These are phyloP conservation scores for Troides helena DNA, from an alignment of 2,888 invertebrate species.

Conservation along the genomic window DNA sequence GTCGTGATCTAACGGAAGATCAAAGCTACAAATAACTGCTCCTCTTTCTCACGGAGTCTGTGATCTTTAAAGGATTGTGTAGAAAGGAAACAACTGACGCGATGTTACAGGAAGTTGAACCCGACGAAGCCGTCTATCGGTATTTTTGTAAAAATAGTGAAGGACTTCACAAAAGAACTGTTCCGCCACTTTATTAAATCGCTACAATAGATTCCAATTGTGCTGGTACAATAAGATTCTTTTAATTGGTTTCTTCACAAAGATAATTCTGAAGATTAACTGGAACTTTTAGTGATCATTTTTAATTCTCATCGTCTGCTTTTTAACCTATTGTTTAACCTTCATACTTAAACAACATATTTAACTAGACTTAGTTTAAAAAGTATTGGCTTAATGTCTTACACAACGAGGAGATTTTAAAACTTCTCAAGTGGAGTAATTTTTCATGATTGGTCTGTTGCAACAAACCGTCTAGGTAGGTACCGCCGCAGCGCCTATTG, in stretches of 20 bases:
- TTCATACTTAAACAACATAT: too few relatives aligned
- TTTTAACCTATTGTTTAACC: too few relatives aligned
- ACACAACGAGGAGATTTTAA: too few relatives aligned
- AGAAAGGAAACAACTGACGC: neutral
- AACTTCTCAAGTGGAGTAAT: too few relatives aligned
- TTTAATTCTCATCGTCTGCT: too few relatives aligned
- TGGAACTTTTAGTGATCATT: neutral
- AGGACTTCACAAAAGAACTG: neutral
- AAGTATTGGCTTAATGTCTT: too few relatives aligned
- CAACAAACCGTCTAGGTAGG: too few relatives aligned
- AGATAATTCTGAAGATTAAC: neutral
- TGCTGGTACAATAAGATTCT: neutral
- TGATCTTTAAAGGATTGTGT: constrained; percentile 1
- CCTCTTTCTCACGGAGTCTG: neutral
- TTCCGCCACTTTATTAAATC: neutral
- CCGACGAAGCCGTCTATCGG: constrained; percentile 7
- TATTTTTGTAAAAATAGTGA: neutral
- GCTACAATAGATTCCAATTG: neutral
- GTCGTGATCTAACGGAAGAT: too few relatives aligned
- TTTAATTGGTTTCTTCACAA: neutral
- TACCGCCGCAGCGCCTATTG: too few relatives aligned
- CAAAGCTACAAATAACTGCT: too few relatives aligned
- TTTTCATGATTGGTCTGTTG: too few relatives aligned
- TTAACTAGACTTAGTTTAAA: too few relatives aligned
- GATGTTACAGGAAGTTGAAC: neutral